These are phyloP conservation scores for Drosophila nigromelanica DNA, from an alignment of 1,140 invertebrate species.

Conservation along the genomic window DNA sequence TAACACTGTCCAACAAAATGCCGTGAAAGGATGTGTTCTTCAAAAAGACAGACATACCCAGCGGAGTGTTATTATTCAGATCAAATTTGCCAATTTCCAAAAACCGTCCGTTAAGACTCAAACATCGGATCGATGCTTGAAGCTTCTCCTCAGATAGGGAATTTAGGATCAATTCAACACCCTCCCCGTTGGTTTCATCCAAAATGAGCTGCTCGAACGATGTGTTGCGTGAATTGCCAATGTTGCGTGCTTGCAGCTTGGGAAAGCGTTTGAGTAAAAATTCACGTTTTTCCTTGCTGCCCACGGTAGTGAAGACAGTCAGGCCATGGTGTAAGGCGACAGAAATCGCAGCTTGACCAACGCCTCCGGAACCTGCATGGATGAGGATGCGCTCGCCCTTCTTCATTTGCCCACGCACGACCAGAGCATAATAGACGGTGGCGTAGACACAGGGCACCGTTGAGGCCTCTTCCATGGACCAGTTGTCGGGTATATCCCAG, in stretches of 20 bases:
- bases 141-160: slow-evolving; percentile 97
- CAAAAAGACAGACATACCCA: slow-evolving; percentile 97
- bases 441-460: slow-evolving; percentile 97
- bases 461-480: slow-evolving; percentile 95
- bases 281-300: slow-evolving; percentile 94
- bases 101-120: slow-evolving; percentile 95
- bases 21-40: slow-evolving; percentile 99
- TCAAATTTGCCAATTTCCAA: slow-evolving; percentile 99
- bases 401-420: slow-evolving; percentile 93
- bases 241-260: slow-evolving; percentile 90
- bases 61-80: slow-evolving; percentile 93
- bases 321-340: slow-evolving; percentile 95
- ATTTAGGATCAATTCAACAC: slow-evolving; percentile 97
- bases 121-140: slow-evolving; percentile 94
- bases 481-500: slow-evolving; percentile 94
- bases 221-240: slow-evolving; percentile 96
- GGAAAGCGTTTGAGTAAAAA: slow-evolving; percentile 95
- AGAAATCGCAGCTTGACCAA: slow-evolving; percentile 97
- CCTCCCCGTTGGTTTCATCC: slow-evolving; percentile 90
- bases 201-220: slow-evolving; percentile 95
- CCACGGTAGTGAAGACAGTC: slow-evolving; percentile 94
- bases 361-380: slow-evolving; percentile 97
- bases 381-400: slow-evolving; percentile 95
- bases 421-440: slow-evolving; percentile 95
- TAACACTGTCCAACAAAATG: slow-evolving; percentile 95